Conservation (phyloP, 2,113 vertebrate species). For the Rhinoptilus africanus region DNA sequence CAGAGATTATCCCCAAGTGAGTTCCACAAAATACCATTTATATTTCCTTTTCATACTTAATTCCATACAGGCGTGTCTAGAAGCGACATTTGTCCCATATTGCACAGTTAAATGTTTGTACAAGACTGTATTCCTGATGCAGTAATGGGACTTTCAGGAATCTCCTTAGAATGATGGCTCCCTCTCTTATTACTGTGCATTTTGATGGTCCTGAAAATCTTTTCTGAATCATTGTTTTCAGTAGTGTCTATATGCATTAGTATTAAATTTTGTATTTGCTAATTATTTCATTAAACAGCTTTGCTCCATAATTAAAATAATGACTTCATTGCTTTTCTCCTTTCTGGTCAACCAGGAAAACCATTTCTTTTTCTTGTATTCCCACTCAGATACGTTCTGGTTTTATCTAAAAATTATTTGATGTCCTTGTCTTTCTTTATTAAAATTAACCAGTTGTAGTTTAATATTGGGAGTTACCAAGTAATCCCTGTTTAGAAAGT, state of each 20-base stretch:
- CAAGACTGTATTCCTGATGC: not conserved
- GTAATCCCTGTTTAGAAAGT: not conserved
- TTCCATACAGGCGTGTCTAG: not conserved
- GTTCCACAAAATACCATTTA: not conserved
- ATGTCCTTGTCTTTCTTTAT: not conserved
- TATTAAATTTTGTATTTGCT: slow-evolving; percentile 47
- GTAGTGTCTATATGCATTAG: slow-evolving; percentile 49
- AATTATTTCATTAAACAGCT: slow-evolving; percentile 52
- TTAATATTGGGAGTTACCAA: not conserved
- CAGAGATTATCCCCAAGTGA: not conserved
- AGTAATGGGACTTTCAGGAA: not conserved
- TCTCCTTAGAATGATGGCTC: not conserved
- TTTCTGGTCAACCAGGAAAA: slow-evolving; percentile 55
- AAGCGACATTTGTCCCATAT: not conserved
- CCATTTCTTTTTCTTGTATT: slow-evolving; percentile 5
- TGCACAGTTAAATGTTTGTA: not conserved
- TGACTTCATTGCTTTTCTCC: slow-evolving; percentile 52
- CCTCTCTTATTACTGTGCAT: not conserved
- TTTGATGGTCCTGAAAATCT: not conserved
- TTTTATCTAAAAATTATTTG: slow-evolving; percentile 25
- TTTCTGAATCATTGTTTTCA: slow-evolving; percentile 17
- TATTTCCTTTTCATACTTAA: not conserved
- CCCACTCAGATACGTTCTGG: not conserved
- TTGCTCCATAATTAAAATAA: slow-evolving; percentile 62
- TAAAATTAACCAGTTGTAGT: not conserved